A percentile compares a stretch with the other conserved stretches of the same genome.
Conservation (phyloP, 1,140 invertebrate species). For the Bombus vancouverensis region DNA sequence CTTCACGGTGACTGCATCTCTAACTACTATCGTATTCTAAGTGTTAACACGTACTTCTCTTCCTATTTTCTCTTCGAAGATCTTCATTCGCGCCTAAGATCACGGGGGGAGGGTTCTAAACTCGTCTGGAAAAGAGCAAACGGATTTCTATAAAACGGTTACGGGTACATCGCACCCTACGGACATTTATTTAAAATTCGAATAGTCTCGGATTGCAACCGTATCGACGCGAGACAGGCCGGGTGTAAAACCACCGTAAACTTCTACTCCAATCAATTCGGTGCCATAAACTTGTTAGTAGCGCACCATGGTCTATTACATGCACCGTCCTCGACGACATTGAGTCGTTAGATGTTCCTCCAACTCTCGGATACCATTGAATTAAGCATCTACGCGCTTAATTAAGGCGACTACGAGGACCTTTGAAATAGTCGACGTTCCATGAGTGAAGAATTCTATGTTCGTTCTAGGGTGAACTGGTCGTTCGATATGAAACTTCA, state of each 20-base stretch:
- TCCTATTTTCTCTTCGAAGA: not conserved
- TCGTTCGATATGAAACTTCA: not conserved
- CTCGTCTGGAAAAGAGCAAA: constrained; percentile 32
- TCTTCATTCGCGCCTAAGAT: constrained; percentile 30
- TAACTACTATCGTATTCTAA: constrained; percentile 7
- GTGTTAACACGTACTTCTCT: constrained; percentile 29
- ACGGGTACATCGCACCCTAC: constrained; percentile 48
- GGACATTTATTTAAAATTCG: constrained; percentile 68
- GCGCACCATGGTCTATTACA: constrained; percentile 38
- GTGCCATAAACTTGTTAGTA: constrained; percentile 67
- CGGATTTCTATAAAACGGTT: constrained; percentile 59
- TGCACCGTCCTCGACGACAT: constrained; percentile 24
- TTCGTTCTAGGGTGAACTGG: not conserved
- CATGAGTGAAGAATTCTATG: not conserved
- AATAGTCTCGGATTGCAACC: constrained; percentile 42
- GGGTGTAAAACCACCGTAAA: constrained; percentile 72
- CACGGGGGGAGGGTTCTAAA: constrained; percentile 3
- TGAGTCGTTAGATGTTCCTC: constrained; percentile 12
- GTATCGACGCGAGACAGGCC: constrained; percentile 29
- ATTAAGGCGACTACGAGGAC: not conserved
- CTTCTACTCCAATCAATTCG: constrained; percentile 72
- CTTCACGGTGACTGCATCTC: not conserved
- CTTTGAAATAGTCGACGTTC: not conserved
- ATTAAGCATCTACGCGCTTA: not conserved
- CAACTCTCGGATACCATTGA: not conserved